Evolutionary conservation across 1,140 invertebrate species (phyloP).

Genomic region (Hycleus phaleratus): DNA sequence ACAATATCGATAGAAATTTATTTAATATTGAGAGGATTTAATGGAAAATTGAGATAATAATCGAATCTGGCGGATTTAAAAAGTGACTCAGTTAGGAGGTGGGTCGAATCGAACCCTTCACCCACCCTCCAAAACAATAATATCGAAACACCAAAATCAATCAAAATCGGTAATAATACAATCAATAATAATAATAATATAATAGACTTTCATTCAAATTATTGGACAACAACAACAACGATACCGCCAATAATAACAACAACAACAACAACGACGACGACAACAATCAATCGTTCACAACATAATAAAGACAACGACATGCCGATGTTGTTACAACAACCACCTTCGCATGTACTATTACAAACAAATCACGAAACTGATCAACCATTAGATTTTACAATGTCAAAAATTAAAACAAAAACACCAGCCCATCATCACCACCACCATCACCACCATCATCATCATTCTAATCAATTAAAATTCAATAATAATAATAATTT

Average conservation of each 20-base stretch:
- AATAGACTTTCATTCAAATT: constrained; percentile 23
- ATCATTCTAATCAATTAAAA: constrained; percentile 20
- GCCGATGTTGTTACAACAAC: constrained; percentile 41
- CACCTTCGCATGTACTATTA: constrained; percentile 35
- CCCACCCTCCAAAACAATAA: constrained; percentile 34
- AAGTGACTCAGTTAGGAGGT: constrained; percentile 40
- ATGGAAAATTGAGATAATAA: constrained; percentile 4
- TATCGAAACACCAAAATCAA: constrained; percentile 26
- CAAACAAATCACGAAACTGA: constrained; percentile 33
- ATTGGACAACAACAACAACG: constrained; percentile 36
- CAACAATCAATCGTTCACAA: constrained; percentile 32
- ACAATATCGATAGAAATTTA: background rate
- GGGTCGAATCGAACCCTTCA: constrained; percentile 38
- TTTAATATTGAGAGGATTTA: background rate
- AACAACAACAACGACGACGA: constrained; percentile 40
- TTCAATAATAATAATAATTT: constrained; percentile 33
- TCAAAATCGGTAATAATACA: constrained; percentile 33
- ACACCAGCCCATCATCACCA: constrained; percentile 28
- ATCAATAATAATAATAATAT: constrained; percentile 40
- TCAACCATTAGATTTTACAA: constrained; percentile 44
- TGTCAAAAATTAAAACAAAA: constrained; percentile 43
- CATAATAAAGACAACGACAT: constrained; percentile 32
- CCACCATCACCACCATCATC: too few relatives aligned
- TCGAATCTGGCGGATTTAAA: constrained; percentile 41
- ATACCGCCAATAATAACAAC: constrained; percentile 33